phyloP scores from a whole-genome alignment of 2,888 invertebrate genomes.

The Aphidoletes aphidimyza region DNA sequence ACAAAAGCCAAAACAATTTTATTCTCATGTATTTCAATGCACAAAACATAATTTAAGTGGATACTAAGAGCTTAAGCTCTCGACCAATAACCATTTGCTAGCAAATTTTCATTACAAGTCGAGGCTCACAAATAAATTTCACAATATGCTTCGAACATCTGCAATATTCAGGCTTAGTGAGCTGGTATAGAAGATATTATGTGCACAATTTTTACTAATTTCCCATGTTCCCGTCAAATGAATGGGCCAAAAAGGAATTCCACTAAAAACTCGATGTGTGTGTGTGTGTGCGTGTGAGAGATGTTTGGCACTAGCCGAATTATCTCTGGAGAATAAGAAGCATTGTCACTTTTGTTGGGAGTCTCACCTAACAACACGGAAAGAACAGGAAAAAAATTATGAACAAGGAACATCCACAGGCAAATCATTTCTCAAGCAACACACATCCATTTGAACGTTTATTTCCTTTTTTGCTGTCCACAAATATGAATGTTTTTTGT shows the following conservation, averaged over 20 bases:
- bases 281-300: neutral
- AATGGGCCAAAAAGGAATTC: constrained; percentile 16
- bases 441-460: neutral
- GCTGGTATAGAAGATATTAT: neutral
- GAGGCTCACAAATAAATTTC: neutral
- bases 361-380: neutral
- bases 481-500: neutral
- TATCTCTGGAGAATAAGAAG: neutral
- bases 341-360: neutral
- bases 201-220: neutral
- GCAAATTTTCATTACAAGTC: neutral
- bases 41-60: no score
- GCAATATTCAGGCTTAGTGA: neutral
- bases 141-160: neutral
- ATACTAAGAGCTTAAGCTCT: no score
- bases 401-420: neutral
- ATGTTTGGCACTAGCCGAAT: no score
- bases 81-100: no score
- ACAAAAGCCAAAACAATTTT: no score
- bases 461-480: neutral
- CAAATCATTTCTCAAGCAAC: constrained; percentile 21
- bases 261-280: no score
- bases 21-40: no score
- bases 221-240: neutral
- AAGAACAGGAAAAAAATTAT: neutral